Evolutionary conservation across 2,797 vertebrate genomes (phyloP), one percentile per base, ranked within the genome.

Genomic region (Lepilemur septentrionalis): DNA sequence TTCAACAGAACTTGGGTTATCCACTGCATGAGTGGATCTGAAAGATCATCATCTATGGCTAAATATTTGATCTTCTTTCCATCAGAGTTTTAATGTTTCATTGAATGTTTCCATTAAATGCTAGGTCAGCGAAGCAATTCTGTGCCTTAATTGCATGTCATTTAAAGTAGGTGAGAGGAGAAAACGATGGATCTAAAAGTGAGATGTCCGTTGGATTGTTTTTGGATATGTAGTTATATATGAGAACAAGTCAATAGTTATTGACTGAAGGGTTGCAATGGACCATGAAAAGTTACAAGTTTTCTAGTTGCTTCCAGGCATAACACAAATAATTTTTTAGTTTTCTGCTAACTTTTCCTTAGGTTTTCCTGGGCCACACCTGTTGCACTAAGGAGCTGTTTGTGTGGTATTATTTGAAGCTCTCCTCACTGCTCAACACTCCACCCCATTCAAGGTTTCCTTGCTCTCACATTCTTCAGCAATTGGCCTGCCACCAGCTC

Each of bases 51-150:
- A 30, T 43, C 13, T 63, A 11, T 73, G 20, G 38, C 43, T 79
- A 65, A 96, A 90, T 79, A 83, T 25, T 89, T 87, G 32, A 25
- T 63, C 41, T 87, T 79, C 46, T 96, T 95, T 80, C 22, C 38
- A 25, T 50, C 32, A 22, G 10, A 17, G 22, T 81, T 82, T 85
- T 72, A 61, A 83, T 17, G 23, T 65, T 75, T 88, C 14, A 9
- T 23, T 87, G 35, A 61, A 18, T 28, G 10, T 91, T 93, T 95
- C 63, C 94, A 57, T 80, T 79, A 86, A 85, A 79, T 89, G 22
- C 6, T 75, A 72, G 4, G 72, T 92, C 55, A 85, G 18, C 48
- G 82, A 97, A 88, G 23, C 84, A 89, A 25, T 76, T 69, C 3
- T 86, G 80, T 93, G 90, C 1, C 67, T 85, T 35, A 78, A 88